phyloP scores from a whole-genome alignment of 2,888 invertebrate species.

The Phlogophora meticulosa region DNA sequence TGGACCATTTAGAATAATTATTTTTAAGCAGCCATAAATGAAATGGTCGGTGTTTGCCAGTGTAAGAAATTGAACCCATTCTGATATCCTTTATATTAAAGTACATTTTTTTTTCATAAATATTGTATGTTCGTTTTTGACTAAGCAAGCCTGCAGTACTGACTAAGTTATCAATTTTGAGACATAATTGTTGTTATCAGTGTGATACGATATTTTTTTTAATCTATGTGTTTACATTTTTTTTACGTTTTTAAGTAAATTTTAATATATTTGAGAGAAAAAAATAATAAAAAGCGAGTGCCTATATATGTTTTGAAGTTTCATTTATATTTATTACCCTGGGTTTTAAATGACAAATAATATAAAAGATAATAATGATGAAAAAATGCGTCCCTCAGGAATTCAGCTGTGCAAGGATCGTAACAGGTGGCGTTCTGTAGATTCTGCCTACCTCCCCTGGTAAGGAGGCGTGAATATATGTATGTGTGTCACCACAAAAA shows the following conservation, averaged over 20 bases:
- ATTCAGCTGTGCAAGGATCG: too few species aligned
- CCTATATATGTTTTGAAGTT: conserved; percentile 78
- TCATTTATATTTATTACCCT: conserved; percentile 65
- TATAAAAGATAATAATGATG: too few species aligned
- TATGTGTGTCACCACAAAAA: too few species aligned
- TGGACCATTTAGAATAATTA: background rate
- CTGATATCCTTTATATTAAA: too few species aligned
- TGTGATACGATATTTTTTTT: conserved; percentile 85
- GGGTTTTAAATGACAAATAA: background rate
- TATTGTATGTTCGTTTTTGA: background rate
- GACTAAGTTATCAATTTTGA: conserved; percentile 65
- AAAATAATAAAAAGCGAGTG: conserved; percentile 84
- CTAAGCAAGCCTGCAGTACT: conserved; percentile 60
- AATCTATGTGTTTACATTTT: conserved; percentile 79
- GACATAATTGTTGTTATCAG: conserved; percentile 78
- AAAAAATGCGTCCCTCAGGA: too few species aligned
- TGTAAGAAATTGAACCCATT: background rate
- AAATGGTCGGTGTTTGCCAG: background rate
- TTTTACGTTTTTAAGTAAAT: conserved; percentile 85
- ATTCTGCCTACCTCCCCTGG: too few species aligned
- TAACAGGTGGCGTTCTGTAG: too few species aligned
- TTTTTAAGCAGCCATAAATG: background rate
- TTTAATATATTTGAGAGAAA: conserved; percentile 87
- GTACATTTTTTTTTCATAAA: background rate
- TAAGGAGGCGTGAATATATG: too few species aligned